Evolutionary conservation across 2,113 vertebrate genomes (phyloP), one percentile per base, ranked within the genome.

Genomic region (Tupaia tana): DNA sequence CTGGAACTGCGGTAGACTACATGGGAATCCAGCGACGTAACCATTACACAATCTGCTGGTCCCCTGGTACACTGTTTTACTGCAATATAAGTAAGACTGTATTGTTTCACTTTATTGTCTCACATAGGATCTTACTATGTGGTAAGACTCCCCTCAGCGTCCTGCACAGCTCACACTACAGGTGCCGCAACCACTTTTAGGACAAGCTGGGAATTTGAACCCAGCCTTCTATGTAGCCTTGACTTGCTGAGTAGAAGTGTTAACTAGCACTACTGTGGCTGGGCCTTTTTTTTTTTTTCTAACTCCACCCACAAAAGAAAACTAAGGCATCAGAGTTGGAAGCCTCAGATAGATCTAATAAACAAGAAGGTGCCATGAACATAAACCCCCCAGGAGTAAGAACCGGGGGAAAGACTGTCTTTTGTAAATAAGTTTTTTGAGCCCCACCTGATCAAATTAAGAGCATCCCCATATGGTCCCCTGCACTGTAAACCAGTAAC

Each of bases 381-480:
- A 61, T 56, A 81, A 63, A 96, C 67, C 20, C 31, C 24, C 58
- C 25, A 20, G 1, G 52, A 88, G 31, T 59, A 86, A 79, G 15
- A n/a, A 14, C 5, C 52, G 7, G 7, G 71, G 19, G 31, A 71
- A 96, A 75, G 69, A 54, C 24, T 29, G 20, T 67, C 27, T 74
- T 90, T 71, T 25, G 7, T 29, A 95, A 94, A 54, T 9, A 2
- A 11, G 88, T 22, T 43, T 58, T 89, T 19, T 54, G 56, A 78
- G 88, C 66, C 14, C 22, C 59, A 85, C 27, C 81, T 74, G 82
- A 73, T n/a, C 87, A 87, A 82, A 92, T 52, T 67, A 71, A 95
- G 43, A 90, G 63, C 25, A 77, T 58, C 75, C 74, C 67, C n/a
- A 67, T 74, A 31, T 3, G 24, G 66, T 80, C 82, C 79, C 34